These are phyloP conservation scores for Lycaena phlaeas DNA, from an alignment of 2,888 invertebrate genomes.

Conservation along the genomic window DNA sequence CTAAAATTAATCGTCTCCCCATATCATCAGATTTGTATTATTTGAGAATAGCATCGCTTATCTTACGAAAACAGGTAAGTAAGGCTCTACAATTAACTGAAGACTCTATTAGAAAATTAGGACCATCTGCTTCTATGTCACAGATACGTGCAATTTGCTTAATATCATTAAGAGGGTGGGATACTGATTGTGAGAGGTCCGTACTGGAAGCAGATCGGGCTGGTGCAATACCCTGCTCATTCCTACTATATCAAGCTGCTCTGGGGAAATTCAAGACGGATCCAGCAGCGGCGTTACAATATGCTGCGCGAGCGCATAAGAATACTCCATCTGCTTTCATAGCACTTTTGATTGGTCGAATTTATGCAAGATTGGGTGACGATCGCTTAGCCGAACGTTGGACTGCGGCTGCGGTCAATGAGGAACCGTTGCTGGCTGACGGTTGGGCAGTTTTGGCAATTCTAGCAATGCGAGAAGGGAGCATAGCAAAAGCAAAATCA, in stretches of 20 bases:
- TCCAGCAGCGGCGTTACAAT: conserved; percentile 41
- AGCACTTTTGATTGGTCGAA: conserved; percentile 43
- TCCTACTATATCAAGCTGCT: conserved; percentile 43
- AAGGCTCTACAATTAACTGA: conserved; percentile 34
- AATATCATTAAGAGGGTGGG: conserved; percentile 37
- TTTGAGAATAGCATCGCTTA: conserved; percentile 40
- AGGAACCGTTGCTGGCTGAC: conserved; percentile 50
- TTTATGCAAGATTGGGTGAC: conserved; percentile 38
- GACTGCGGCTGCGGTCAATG: conserved; percentile 48
- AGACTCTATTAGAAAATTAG: conserved; percentile 36
- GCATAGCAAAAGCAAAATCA: conserved; percentile 39
- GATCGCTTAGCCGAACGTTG: conserved; percentile 46
- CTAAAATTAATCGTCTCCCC: conserved; percentile 18
- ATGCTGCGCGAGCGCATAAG: conserved; percentile 52
- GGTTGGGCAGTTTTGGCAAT: conserved; percentile 57
- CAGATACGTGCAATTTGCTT: conserved; percentile 50
- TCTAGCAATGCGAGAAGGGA: conserved; percentile 40
- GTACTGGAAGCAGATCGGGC: conserved; percentile 38
- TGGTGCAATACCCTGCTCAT: conserved; percentile 37
- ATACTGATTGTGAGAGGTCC: conserved; percentile 40
- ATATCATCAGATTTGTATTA: conserved; percentile 39
- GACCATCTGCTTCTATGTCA: conserved; percentile 43
- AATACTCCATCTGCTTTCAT: conserved; percentile 44
- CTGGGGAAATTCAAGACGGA: conserved; percentile 31
- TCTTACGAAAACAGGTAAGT: conserved; percentile 34